These are phyloP conservation scores for Hepsetus odoe DNA, from an alignment of 2,113 vertebrate genomes.

Conservation along the genomic window DNA sequence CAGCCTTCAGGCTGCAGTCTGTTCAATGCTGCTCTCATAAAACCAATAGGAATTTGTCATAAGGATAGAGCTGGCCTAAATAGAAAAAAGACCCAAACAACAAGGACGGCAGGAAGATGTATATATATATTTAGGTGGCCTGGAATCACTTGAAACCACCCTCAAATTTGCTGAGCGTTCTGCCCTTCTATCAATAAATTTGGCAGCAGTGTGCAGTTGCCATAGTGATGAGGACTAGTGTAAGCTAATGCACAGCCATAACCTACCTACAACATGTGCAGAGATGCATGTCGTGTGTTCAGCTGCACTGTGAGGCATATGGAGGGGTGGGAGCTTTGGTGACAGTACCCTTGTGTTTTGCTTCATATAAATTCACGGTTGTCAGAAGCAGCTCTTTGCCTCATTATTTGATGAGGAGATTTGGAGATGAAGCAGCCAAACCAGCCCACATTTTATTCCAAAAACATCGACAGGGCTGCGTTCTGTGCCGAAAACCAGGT, in stretches of 20 bases:
- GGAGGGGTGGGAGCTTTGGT: neutral
- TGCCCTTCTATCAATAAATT: conserved; percentile 51
- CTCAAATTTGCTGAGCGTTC: conserved; percentile 32
- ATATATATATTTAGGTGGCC: conserved; percentile 28
- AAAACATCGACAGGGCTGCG: neutral
- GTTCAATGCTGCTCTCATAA: neutral
- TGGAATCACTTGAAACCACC: conserved; percentile 18
- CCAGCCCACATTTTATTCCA: neutral
- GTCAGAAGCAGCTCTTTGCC: neutral
- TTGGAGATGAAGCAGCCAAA: neutral
- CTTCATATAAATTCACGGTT: neutral
- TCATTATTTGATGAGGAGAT: neutral
- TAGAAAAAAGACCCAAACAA: neutral
- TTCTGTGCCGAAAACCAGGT: conserved; percentile 13
- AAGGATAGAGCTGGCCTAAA: neutral
- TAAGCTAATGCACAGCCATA: conserved; percentile 57
- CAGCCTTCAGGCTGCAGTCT: neutral
- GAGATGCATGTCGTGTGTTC: conserved; percentile 22
- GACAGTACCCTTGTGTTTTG: neutral
- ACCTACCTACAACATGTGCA: neutral
- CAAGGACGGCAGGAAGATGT: neutral
- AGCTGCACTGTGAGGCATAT: neutral
- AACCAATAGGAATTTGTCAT: conserved; percentile 28
- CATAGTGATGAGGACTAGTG: conserved; percentile 60
- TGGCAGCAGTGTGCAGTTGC: conserved; percentile 58